Evolutionary conservation across 2,113 vertebrate genomes (phyloP).

Genomic region (Falcunculus frontatus): DNA sequence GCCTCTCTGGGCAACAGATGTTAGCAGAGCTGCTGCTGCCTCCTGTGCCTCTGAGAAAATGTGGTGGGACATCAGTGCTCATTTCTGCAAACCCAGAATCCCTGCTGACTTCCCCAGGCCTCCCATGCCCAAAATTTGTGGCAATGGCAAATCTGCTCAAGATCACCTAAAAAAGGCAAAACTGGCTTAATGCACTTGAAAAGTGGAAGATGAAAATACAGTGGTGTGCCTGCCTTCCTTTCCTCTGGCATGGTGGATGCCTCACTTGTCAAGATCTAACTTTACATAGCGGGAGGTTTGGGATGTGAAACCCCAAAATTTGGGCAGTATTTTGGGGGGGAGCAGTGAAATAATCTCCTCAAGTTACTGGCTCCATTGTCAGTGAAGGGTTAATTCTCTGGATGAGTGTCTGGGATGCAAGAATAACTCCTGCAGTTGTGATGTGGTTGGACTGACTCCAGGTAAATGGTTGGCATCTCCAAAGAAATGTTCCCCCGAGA

Average conservation of each 20-base stretch:
- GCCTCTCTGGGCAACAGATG: neutral
- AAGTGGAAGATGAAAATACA: neutral
- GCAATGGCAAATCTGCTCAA: neutral
- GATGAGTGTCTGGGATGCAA: neutral
- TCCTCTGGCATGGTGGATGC: neutral
- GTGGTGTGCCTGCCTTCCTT: neutral
- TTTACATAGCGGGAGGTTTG: neutral
- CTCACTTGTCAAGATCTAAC: neutral
- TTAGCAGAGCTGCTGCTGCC: neutral
- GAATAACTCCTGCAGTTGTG: neutral
- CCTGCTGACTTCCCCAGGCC: neutral
- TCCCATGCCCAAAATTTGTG: accelerated
- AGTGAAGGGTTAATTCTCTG: neutral
- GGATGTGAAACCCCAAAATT: neutral
- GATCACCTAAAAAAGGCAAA: neutral
- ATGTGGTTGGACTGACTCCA: neutral
- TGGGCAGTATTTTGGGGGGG: neutral
- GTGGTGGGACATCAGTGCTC: neutral
- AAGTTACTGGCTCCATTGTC: neutral
- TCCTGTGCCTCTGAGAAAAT: neutral
- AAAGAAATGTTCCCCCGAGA: neutral
- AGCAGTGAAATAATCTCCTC: neutral
- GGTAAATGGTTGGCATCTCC: neutral
- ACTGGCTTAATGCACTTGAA: neutral
- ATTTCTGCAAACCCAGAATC: neutral